Evolutionary conservation across 2,797 vertebrate species (phyloP).

Genomic region (Novumbra hubbsi): DNA sequence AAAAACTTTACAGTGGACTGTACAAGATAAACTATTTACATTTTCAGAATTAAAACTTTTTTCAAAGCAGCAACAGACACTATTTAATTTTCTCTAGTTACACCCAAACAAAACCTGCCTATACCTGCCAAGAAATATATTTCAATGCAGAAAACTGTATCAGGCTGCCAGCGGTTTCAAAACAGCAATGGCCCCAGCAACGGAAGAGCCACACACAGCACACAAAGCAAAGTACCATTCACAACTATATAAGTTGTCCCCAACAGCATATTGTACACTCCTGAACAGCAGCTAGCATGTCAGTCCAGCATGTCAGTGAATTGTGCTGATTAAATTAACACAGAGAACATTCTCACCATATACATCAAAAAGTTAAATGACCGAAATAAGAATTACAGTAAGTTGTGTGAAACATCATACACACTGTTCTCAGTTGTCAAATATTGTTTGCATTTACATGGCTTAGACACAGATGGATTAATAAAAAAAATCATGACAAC

Average conservation of each 20-base stretch:
- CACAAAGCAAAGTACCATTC: constrained; percentile 91
- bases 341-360: constrained; percentile 97
- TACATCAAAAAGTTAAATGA: constrained; percentile 95
- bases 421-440: constrained; percentile 80
- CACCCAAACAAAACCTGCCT: constrained; percentile 92
- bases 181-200: constrained; percentile 72
- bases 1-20: constrained; percentile 99
- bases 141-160: constrained; percentile 86
- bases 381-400: constrained; percentile 87
- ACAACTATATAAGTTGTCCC: constrained; percentile 83
- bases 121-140: constrained; percentile 88
- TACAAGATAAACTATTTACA: constrained; percentile 99
- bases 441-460: constrained; percentile 84
- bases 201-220: constrained; percentile 83
- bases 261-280: constrained; percentile 87
- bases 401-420: constrained; percentile 89
- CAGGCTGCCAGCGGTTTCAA: constrained; percentile 82
- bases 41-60: constrained; percentile 99
- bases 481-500: constrained; percentile 78
- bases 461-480: constrained; percentile 83
- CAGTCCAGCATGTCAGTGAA: constrained; percentile 99
- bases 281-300: constrained; percentile 99
- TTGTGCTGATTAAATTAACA: constrained; percentile 99
- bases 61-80: constrained; percentile 99
- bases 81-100: constrained; percentile 90